phyloP scores from a whole-genome alignment of 2,888 invertebrate species.

The Baronia brevicornis region DNA sequence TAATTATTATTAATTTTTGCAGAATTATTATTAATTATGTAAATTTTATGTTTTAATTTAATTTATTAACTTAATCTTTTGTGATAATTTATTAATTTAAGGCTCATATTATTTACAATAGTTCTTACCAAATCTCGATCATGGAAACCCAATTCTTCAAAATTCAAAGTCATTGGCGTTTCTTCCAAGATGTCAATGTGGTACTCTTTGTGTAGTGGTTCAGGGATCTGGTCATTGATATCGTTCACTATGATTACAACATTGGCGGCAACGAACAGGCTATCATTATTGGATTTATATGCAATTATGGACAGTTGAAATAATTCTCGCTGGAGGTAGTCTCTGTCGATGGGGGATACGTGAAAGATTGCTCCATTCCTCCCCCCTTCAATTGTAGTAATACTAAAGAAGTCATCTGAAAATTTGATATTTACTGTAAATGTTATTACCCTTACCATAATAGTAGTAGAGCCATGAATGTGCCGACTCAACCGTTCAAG shows the following conservation, averaged over 20 bases:
- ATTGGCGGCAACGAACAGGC: constrained; percentile 37
- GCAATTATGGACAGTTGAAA: constrained; percentile 64
- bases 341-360: constrained; percentile 62
- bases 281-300: constrained; percentile 51
- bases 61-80: too few species aligned
- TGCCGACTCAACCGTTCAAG: too few species aligned
- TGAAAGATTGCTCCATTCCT: constrained; percentile 42
- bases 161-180: constrained; percentile 58
- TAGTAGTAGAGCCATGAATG: too few species aligned
- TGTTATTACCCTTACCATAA: too few species aligned
- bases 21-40: too few species aligned
- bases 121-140: constrained; percentile 72
- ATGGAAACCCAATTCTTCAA: constrained; percentile 64
- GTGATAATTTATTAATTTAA: too few species aligned
- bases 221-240: constrained; percentile 81
- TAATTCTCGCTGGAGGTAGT: constrained; percentile 54
- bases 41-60: too few species aligned
- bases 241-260: constrained; percentile 69
- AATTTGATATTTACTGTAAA: constrained; percentile 18
- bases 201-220: constrained; percentile 48
- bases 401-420: constrained; percentile 53
- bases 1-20: too few species aligned
- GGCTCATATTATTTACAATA: too few species aligned
- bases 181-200: constrained; percentile 67
- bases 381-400: constrained; percentile 44